Evolutionary conservation across 1,140 invertebrate species (phyloP).

Genomic region (Caenorhabditis tropicalis): DNA sequence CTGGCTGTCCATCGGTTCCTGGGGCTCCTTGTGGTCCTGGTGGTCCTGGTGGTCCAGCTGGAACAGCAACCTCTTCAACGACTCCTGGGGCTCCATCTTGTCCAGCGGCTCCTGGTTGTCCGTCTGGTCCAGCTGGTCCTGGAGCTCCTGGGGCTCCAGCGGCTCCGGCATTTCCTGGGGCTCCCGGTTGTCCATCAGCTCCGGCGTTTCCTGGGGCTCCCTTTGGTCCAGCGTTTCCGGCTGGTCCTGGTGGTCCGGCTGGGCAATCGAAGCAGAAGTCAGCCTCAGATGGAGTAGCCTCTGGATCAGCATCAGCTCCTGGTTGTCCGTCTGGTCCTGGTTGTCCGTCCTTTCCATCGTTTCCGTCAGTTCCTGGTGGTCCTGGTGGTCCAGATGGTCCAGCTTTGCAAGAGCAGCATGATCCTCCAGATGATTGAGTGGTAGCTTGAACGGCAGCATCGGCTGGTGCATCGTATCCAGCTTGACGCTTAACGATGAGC

Average conservation of each 20-base stretch:
- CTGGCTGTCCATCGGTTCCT: constrained; percentile 52
- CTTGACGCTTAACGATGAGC: constrained; percentile 51
- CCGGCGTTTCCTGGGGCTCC: constrained; percentile 58
- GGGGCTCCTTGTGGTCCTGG: constrained; percentile 51
- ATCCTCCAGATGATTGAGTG: constrained; percentile 41
- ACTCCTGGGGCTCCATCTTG: constrained; percentile 53
- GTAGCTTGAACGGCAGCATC: constrained; percentile 49
- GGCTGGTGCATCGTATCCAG: constrained; percentile 53
- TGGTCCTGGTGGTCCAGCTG: constrained; percentile 51
- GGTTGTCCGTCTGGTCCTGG: constrained; percentile 54
- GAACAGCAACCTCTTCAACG: constrained; percentile 49
- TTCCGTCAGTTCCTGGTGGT: constrained; percentile 58
- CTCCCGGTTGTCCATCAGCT: constrained; percentile 50
- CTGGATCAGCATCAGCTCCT: constrained; percentile 57
- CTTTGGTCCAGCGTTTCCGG: constrained; percentile 62
- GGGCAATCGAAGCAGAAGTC: constrained; percentile 65
- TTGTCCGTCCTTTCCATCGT: constrained; percentile 58
- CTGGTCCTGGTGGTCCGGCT: constrained; percentile 59
- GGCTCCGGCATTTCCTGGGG: constrained; percentile 53
- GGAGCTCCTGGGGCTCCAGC: constrained; percentile 51
- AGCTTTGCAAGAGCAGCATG: constrained; percentile 53
- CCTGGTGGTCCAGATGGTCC: constrained; percentile 53
- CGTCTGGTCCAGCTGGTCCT: constrained; percentile 55
- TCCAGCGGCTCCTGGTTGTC: constrained; percentile 58
- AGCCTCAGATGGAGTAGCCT: constrained; percentile 47